Conservation (phyloP, 2,888 invertebrate species). For the Megalurothrips usitatus region DNA sequence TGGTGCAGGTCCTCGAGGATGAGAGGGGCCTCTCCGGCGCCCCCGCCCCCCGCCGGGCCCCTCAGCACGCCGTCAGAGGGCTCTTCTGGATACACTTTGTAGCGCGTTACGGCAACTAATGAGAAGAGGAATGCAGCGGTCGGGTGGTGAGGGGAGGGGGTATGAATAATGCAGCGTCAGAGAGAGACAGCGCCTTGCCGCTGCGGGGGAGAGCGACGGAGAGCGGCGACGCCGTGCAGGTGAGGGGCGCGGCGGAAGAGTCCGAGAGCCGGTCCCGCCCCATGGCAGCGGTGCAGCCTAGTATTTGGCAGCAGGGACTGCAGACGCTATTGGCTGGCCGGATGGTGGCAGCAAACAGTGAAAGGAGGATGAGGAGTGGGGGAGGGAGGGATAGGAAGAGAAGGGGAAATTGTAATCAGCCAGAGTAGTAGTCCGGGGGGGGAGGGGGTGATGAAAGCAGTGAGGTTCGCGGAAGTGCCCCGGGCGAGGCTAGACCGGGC, state of each 20-base stretch:
- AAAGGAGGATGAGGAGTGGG: neutral
- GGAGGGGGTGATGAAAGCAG: conserved; percentile 15
- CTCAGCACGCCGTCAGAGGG: conserved; percentile 24
- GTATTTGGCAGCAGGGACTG: no score
- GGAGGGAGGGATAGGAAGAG: neutral
- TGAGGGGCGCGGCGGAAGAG: no score
- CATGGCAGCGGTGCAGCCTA: no score
- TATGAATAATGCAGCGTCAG: neutral
- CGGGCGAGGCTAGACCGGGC: neutral
- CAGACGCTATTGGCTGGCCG: neutral
- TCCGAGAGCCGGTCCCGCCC: no score
- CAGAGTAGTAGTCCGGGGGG: neutral
- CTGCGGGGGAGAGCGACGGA: no score
- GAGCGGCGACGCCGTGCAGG: no score
- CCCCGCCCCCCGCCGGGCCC: neutral
- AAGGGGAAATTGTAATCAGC: conserved; percentile 12
- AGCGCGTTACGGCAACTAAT: conserved; percentile 12
- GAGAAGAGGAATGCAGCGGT: conserved; percentile 13
- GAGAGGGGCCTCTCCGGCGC: no score
- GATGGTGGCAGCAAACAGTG: neutral
- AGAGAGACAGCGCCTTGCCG: no score
- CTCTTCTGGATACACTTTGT: conserved; percentile 1
- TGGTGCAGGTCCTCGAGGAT: no score
- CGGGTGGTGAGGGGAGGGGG: neutral
- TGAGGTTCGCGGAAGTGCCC: neutral